Evolutionary conservation across 2,113 vertebrate species (phyloP), one percentile per base, ranked within the genome.

Genomic region (Amazona vittata): DNA sequence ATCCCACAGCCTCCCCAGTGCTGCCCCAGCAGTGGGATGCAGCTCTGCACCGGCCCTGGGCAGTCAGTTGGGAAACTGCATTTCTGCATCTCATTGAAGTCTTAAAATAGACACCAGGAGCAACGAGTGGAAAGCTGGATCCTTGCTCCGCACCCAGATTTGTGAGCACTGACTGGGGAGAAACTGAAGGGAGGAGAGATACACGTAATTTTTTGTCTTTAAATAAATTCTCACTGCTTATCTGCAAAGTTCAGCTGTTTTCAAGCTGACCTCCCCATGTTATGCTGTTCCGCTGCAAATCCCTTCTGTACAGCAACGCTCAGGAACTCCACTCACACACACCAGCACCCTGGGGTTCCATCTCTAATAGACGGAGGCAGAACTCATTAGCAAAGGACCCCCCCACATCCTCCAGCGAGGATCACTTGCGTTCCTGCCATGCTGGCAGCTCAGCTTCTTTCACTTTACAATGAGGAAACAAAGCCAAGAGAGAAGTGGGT

Each of bases 191-290:
- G 12, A 5, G 41, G 10, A 55, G 57, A 92, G 11, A 91, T 29
- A 76, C 9, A 84, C 50, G 59, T 86, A 18, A 28, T 83, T 62
- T 86, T n/a, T 65, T 17, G 49, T 47, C 63, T 83, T 91, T 88
- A 83, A 90, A 90, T 94, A 90, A 91, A 80, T 94, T 90, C 82
- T 83, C 64, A 0, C 50, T 3, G 70, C 95, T 97, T 97, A 97
- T 97, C 96, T 96, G 86, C 82, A 60, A 91, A 94, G 94, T 90
- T 97, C 96, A 96, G 95, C 95, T 97, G 96, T 86, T 96, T 95
- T 77, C 68, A 50, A 41, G 91, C 93, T 96, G 93, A 95, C 89
- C 83, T 94, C 78, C 78, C 70, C 2, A 0, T 70, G 64, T 90
- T 88, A 55, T 39, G 75, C 81, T 93, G 81, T 76, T 84, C 59